Percentiles rank a stretch among this genome's conserved stretches.
Conservation (phyloP, 2,888 invertebrate genomes). For the Rhagium mordax region DNA sequence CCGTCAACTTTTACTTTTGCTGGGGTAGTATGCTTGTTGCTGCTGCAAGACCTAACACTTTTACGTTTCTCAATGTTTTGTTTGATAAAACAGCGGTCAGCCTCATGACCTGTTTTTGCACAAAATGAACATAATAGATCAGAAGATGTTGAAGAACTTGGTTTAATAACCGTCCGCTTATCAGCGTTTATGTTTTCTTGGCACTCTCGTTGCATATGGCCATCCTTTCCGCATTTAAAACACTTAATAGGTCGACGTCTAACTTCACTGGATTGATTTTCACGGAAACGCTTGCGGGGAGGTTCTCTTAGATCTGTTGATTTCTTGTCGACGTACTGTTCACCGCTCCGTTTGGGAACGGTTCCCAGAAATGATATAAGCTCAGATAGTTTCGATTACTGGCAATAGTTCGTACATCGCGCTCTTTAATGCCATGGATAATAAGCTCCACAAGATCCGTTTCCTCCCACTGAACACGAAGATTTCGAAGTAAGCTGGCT, state of each 20-base stretch:
- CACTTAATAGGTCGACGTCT: not conserved
- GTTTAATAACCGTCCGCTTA: too few relatives aligned
- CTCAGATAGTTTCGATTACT: slow-evolving; percentile 28
- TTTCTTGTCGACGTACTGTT: not conserved
- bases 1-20: slow-evolving; percentile 3
- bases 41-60: not conserved
- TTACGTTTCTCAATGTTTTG: slow-evolving; percentile 13
- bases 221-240: slow-evolving; percentile 9
- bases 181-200: too few relatives aligned
- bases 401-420: slow-evolving; percentile 23
- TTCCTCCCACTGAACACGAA: slow-evolving; percentile 29
- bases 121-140: too few relatives aligned
- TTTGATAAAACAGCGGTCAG: slow-evolving; percentile 27
- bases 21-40: not conserved
- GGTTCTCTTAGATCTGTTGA: not conserved
- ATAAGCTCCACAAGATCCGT: slow-evolving; percentile 34
- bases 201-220: slow-evolving; percentile 1
- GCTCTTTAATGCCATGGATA: slow-evolving; percentile 37
- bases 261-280: not conserved
- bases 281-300: too few relatives aligned
- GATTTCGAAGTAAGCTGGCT: slow-evolving; percentile 26
- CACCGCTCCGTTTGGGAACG: not conserved
- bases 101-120: not conserved
- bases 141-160: too few relatives aligned
- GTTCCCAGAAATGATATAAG: slow-evolving; percentile 29